Base-by-base conservation (phyloP, 2,113 vertebrate genomes). In the Nibea albiflora region DNA sequence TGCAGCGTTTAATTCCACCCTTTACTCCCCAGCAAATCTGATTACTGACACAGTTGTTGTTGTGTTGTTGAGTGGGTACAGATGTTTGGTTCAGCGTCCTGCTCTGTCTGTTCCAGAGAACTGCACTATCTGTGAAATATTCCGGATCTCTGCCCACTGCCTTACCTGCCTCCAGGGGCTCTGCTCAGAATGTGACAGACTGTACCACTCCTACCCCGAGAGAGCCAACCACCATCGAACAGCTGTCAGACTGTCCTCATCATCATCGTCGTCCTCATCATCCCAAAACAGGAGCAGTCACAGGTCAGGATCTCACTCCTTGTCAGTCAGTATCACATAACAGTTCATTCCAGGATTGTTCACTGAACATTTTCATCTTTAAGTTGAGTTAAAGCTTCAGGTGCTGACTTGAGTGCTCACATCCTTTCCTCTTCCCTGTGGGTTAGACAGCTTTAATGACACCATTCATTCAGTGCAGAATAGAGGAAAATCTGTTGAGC, bases 121-220 rank as follows among this genome's bases (percentile, higher is more conserved):
- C 85, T 97, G 96, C 85, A 91, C 93, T 54, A 94, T 97, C 57
- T 97, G 96, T 86, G 96, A 96, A 31, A 94, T 96, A 71, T 95
- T 94, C 39, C 87, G 94, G 3, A 94, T 95, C 47, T 89, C 93
- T 1, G 88, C 94, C 60, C 94, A 95, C 85, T 97, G 97, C 73
- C 89, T 92, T 20, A 82, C 91, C 31, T 97, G 97, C 73, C 93
- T 93, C 22, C 95, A 96, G 73, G 85, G 89, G 12, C 92, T 97
- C 28, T 97, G 97, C 81, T 86, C 85, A 15, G 93, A 96, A n/a
- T 97, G 97, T 73, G 97, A 97, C 86, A 42, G 77, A 12, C 91
- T 96, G 24, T 96, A 95, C 89, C 97, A 97, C 76, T 95, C 93
- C 14, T 95, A 95, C 73, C 95, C 96, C 0, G 95, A 94, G 44